Percentiles rank a stretch among this genome's conserved stretches.
These are phyloP conservation scores for Orientallactaga bullata DNA, from an alignment of 2,113 vertebrate species.

Conservation along the genomic window DNA sequence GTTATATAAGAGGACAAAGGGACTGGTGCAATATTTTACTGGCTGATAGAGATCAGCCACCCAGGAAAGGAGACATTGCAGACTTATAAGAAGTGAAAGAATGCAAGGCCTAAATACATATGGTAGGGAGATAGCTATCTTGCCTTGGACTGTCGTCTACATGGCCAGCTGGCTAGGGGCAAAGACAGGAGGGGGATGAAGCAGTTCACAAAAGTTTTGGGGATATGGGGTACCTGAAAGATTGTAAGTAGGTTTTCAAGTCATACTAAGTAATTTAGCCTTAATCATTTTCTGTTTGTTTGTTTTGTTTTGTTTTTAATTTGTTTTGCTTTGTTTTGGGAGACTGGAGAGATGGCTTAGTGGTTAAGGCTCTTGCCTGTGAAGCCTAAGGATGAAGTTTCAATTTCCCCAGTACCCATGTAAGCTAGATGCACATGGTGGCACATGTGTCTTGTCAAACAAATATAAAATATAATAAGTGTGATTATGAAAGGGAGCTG, in stretches of 20 bases:
- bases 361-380: too few relatives aligned
- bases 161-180: not conserved
- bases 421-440: too few relatives aligned
- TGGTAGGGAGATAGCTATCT: not conserved
- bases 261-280: not conserved
- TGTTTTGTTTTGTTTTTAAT: too few relatives aligned
- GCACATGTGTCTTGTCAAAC: too few relatives aligned
- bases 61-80: not conserved
- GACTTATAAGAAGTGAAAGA: not conserved
- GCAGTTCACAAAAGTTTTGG: not conserved
- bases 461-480: not conserved
- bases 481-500: not conserved
- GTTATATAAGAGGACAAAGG: not conserved
- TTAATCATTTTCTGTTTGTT: not conserved
- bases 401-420: too few relatives aligned
- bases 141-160: not conserved
- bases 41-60: not conserved
- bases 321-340: too few relatives aligned
- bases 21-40: not conserved
- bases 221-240: not conserved
- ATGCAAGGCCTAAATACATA: not conserved
- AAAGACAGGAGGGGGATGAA: rapidly evolving
- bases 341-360: too few relatives aligned
- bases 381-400: too few relatives aligned
- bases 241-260: not conserved